These are phyloP conservation scores for Drusus annulatus DNA, from an alignment of 1,140 invertebrate genomes.

Conservation along the genomic window DNA sequence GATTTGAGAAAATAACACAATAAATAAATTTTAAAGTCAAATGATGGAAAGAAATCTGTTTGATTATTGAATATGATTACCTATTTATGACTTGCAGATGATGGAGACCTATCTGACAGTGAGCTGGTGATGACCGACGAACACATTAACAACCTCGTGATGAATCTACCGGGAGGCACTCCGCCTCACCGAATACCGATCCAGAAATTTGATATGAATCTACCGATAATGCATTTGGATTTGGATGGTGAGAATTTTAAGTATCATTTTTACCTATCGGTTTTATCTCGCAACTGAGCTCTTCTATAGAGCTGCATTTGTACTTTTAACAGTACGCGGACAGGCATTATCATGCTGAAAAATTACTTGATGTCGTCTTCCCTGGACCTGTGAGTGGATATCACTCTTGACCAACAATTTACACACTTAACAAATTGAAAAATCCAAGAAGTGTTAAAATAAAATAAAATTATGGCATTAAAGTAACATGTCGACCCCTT, in stretches of 20 bases:
- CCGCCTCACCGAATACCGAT: background rate
- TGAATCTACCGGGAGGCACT: background rate
- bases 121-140: conserved; percentile 34
- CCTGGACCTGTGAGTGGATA: too few species aligned
- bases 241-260: background rate
- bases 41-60: too few species aligned
- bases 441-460: too few species aligned
- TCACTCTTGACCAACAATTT: too few species aligned
- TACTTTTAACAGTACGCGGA: background rate
- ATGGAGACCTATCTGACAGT: conserved; percentile 25
- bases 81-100: conserved; percentile 36
- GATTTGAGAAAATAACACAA: too few species aligned
- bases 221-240: background rate
- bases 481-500: too few species aligned
- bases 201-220: background rate
- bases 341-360: too few species aligned
- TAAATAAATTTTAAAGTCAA: too few species aligned
- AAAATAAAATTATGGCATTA: too few species aligned
- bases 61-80: background rate
- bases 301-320: background rate
- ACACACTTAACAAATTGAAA: too few species aligned
- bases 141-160: conserved; percentile 38
- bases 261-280: background rate
- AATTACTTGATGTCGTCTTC: too few species aligned
- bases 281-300: background rate